Conservation (phyloP, 2,113 vertebrate genomes). For the Pangasianodon gigas region DNA sequence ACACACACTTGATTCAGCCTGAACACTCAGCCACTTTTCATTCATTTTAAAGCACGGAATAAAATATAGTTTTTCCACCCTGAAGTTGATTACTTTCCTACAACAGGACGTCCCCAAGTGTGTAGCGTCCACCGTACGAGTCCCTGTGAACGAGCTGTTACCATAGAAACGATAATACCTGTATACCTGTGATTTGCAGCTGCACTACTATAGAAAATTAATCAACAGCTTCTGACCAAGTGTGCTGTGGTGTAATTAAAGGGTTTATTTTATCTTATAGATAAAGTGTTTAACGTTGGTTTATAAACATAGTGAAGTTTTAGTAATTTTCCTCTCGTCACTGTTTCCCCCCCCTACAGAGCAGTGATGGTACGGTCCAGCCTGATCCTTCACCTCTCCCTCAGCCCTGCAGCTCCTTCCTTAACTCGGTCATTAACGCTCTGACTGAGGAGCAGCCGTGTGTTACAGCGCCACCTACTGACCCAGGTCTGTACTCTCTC, state of each 20-base stretch:
- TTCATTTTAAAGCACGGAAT: too few relatives aligned
- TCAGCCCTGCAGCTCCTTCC: constrained; percentile 63
- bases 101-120: not conserved
- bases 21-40: too few relatives aligned
- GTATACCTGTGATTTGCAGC: too few relatives aligned
- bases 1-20: too few relatives aligned
- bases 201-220: not conserved
- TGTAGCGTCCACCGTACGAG: not conserved
- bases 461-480: not conserved
- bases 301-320: not conserved
- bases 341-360: not conserved
- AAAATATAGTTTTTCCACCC: too few relatives aligned
- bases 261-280: not conserved
- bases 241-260: not conserved
- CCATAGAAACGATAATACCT: not conserved
- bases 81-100: not conserved
- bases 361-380: not conserved
- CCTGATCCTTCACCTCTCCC: constrained; percentile 33
- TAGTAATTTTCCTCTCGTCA: not conserved
- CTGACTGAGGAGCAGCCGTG: constrained; percentile 59
- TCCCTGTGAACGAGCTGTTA: not conserved
- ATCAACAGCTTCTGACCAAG: not conserved
- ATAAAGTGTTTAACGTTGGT: not conserved
- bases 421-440: constrained; percentile 67
- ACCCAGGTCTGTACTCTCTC: constrained; percentile 61